A percentile compares a stretch with the other conserved stretches of the same genome.
Conservation (phyloP, 2,113 vertebrate genomes). For the Ciconia boyciana region DNA sequence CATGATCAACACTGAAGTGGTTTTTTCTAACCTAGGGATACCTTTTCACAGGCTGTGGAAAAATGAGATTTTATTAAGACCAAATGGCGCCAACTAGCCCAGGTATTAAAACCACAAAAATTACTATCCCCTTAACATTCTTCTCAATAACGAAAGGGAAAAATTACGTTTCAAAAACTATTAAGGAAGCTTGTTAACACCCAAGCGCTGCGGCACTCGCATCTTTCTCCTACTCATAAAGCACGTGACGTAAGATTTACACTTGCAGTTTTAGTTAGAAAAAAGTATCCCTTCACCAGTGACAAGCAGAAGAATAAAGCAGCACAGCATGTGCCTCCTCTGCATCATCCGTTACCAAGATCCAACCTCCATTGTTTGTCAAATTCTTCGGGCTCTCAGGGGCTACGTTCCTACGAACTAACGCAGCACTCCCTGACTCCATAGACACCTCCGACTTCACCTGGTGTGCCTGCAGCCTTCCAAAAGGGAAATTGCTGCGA, state of each 20-base stretch:
- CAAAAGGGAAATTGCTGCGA: too few species aligned
- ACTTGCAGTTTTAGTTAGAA: background rate
- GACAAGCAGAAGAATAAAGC: background rate
- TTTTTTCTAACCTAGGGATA: background rate
- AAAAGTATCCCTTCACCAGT: background rate
- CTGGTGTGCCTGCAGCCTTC: background rate
- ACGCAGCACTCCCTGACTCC: background rate
- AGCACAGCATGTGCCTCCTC: background rate
- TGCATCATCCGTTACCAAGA: background rate
- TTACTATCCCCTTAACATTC: background rate
- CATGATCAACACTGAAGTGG: accelerated
- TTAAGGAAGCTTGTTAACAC: background rate
- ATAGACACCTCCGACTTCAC: too few species aligned
- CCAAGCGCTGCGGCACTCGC: background rate
- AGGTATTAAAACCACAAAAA: background rate
- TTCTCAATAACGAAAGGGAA: background rate
- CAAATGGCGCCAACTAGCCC: too few species aligned
- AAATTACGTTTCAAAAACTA: background rate
- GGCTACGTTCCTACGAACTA: background rate
- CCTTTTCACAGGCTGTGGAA: background rate
- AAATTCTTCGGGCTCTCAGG: background rate
- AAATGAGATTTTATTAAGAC: background rate
- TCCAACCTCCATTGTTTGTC: background rate
- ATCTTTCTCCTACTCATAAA: background rate
- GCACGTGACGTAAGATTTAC: accelerated